Percentiles rank a stretch among this genome's conserved stretches.
phyloP scores from a whole-genome alignment of 2,888 invertebrate species.

The Cephus runcator region DNA sequence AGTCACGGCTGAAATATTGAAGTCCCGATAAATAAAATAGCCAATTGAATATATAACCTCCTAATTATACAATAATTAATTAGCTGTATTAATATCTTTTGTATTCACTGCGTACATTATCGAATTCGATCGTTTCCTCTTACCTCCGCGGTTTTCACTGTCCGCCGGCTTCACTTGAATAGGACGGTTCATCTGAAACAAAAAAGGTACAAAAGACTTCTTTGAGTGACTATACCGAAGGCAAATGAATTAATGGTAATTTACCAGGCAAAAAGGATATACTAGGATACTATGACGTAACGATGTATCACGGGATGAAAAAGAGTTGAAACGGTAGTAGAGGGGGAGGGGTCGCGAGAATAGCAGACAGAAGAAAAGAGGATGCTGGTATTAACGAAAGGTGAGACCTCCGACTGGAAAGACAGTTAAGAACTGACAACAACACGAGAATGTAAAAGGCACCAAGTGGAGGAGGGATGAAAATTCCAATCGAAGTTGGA shows the following conservation, averaged over 20 bases:
- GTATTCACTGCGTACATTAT: slow-evolving; percentile 6
- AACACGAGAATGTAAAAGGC: background rate
- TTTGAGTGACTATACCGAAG: background rate
- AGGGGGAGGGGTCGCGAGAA: background rate
- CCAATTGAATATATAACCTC: background rate
- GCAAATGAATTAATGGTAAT: background rate
- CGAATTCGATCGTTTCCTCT: slow-evolving; percentile 55
- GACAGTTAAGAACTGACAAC: background rate
- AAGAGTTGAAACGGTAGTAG: background rate
- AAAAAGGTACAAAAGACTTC: slow-evolving; percentile 48
- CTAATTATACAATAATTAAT: background rate
- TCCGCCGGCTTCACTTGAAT: slow-evolving; percentile 99
- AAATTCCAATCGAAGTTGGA: background rate
- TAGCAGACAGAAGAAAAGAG: background rate
- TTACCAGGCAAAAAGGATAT: background rate
- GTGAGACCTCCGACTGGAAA: background rate
- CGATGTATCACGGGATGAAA: background rate
- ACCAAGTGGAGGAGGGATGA: background rate
- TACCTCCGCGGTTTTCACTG: slow-evolving; percentile 98
- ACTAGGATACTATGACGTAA: background rate
- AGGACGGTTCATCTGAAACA: slow-evolving; percentile 99
- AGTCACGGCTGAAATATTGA: background rate
- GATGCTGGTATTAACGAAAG: background rate
- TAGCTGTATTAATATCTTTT: background rate
- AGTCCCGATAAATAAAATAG: background rate